These are phyloP conservation scores for Cettia cetti DNA, from an alignment of 2,113 vertebrate species.

Conservation along the genomic window DNA sequence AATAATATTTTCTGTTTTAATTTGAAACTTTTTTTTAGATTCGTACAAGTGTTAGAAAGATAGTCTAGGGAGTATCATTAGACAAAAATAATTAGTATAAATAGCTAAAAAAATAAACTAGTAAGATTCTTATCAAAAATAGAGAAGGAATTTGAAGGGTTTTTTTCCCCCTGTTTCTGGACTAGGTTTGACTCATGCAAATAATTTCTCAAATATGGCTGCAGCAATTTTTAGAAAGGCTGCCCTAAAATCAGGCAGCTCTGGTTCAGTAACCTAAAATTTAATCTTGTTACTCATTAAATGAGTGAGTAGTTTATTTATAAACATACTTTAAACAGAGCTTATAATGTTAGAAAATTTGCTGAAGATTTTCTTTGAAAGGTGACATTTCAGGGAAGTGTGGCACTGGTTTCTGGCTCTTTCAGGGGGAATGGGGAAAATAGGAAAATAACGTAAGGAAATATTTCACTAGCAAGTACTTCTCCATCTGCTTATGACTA, in stretches of 20 bases:
- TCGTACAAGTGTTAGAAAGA: not conserved
- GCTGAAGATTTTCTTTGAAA: not conserved
- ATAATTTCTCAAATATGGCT: not conserved
- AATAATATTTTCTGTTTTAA: not conserved
- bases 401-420: not conserved
- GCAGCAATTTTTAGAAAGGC: not conserved
- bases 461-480: not conserved
- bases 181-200: not conserved
- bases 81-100: not conserved
- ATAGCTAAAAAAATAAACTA: not conserved
- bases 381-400: not conserved
- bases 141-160: not conserved
- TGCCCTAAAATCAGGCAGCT: not conserved
- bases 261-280: not conserved
- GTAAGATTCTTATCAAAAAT: not conserved
- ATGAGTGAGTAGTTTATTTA: not conserved
- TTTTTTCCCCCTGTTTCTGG: fast-evolving
- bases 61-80: not conserved
- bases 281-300: not conserved
- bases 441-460: not conserved
- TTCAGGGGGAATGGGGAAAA: not conserved
- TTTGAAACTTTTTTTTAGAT: not conserved
- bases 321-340: not conserved
- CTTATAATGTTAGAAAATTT: not conserved
- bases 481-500: not conserved